A percentile compares a stretch with the other conserved stretches of the same genome.
phyloP scores from a whole-genome alignment of 2,797 vertebrate species.

The Pampus argenteus region DNA sequence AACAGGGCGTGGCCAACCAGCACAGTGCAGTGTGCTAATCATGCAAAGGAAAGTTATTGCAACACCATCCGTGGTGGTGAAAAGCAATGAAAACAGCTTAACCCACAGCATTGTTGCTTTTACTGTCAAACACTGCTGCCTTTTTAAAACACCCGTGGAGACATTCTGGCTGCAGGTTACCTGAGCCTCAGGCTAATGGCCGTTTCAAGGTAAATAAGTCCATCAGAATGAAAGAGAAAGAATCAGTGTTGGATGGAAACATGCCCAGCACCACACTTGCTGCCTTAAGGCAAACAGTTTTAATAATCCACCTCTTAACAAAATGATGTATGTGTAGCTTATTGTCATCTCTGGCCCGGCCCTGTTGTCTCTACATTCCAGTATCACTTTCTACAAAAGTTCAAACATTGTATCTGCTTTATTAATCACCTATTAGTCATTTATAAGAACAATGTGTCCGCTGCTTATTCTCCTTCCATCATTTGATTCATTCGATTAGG shows the following conservation, averaged over 20 bases:
- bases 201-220: not conserved
- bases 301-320: not conserved
- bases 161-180: not conserved
- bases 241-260: not conserved
- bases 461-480: too few species aligned
- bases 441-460: too few species aligned
- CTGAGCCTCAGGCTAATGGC: not conserved
- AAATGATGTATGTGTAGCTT: not conserved
- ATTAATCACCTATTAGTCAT: not conserved
- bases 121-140: not conserved
- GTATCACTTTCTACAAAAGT: not conserved
- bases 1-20: slow-evolving; percentile 1
- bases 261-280: not conserved
- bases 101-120: not conserved
- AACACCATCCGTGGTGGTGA: not conserved
- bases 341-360: not conserved
- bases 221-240: not conserved
- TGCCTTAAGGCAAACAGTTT: not conserved
- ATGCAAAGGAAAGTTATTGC: slow-evolving; percentile 9
- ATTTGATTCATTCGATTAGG: too few species aligned
- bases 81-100: slow-evolving; percentile 1
- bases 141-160: not conserved
- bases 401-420: not conserved
- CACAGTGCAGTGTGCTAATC: slow-evolving; percentile 7
- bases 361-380: not conserved